These are phyloP conservation scores for Linyphia triangularis DNA, from an alignment of 2,888 invertebrate genomes.

Conservation along the genomic window DNA sequence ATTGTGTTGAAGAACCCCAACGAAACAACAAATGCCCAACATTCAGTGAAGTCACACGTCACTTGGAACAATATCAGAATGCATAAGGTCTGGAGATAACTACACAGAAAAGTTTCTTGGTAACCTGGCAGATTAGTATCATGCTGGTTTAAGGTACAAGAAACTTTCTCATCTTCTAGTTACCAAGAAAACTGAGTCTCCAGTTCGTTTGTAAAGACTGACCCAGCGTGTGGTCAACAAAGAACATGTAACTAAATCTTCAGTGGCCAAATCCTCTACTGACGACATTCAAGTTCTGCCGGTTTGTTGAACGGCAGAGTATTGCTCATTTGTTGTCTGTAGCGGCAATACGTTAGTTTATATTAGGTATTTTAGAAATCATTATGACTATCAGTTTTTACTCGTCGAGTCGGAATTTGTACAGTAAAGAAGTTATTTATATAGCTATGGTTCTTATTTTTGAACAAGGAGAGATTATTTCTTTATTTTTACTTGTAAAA, in stretches of 20 bases:
- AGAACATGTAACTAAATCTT: conserved; percentile 31
- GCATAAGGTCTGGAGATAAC: not conserved
- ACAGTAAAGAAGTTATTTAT: conserved; percentile 18
- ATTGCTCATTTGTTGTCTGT: conserved; percentile 67
- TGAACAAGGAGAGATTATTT: not conserved
- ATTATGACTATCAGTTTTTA: conserved; percentile 18
- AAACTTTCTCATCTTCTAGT: not conserved
- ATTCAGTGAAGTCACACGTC: not conserved
- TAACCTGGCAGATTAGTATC: not conserved
- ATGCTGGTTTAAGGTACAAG: not conserved
- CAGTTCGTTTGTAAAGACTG: conserved; percentile 18
- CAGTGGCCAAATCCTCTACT: conserved; percentile 55
- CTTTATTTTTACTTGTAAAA: not conserved
- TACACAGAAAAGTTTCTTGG: not conserved
- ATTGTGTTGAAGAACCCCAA: too few relatives aligned
- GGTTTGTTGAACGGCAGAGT: conserved; percentile 1
- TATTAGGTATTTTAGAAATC: conserved; percentile 46
- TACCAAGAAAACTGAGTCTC: conserved; percentile 17
- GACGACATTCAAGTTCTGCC: conserved; percentile 35
- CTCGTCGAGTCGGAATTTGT: not conserved
- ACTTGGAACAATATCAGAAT: not conserved
- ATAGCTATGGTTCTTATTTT: conserved; percentile 24
- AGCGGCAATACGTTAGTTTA: conserved; percentile 42
- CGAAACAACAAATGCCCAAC: not conserved
- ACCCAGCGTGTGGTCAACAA: conserved; percentile 9